Conservation (phyloP, 2,888 invertebrate genomes). For the Cataglyphis albicans region DNA sequence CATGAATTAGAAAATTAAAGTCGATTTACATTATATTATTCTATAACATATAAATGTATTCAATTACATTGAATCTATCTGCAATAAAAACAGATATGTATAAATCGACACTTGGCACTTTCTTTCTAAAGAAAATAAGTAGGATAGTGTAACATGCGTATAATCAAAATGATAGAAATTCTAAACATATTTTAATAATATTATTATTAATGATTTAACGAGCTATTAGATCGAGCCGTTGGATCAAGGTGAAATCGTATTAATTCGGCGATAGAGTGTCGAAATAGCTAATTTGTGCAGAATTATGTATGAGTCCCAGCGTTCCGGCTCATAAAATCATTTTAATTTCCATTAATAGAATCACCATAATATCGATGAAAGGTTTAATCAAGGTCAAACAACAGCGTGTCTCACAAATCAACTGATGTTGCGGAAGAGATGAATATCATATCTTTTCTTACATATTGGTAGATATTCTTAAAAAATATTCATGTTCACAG, state of each 20-base stretch:
- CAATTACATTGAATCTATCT: too few species aligned
- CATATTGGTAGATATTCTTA: background rate
- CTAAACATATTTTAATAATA: background rate
- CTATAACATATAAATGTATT: background rate
- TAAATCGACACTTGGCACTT: background rate
- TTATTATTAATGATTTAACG: background rate
- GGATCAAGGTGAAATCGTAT: background rate
- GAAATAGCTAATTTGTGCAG: background rate
- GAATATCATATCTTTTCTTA: background rate
- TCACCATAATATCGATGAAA: background rate
- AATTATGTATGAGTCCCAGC: background rate
- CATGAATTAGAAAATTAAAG: background rate
- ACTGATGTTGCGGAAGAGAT: background rate
- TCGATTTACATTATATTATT: background rate
- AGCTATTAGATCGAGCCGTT: background rate
- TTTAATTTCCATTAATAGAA: background rate
- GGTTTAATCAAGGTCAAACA: constrained; percentile 1
- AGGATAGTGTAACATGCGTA: background rate
- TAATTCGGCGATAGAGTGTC: background rate
- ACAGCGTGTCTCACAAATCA: background rate
- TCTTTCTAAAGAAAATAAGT: background rate
- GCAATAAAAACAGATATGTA: too few species aligned
- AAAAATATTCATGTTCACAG: background rate
- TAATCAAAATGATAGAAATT: constrained; percentile 2
- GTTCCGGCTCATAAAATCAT: constrained; percentile 5